These are phyloP conservation scores for Mythimna ferrago DNA, from an alignment of 2,888 invertebrate genomes.

Conservation along the genomic window DNA sequence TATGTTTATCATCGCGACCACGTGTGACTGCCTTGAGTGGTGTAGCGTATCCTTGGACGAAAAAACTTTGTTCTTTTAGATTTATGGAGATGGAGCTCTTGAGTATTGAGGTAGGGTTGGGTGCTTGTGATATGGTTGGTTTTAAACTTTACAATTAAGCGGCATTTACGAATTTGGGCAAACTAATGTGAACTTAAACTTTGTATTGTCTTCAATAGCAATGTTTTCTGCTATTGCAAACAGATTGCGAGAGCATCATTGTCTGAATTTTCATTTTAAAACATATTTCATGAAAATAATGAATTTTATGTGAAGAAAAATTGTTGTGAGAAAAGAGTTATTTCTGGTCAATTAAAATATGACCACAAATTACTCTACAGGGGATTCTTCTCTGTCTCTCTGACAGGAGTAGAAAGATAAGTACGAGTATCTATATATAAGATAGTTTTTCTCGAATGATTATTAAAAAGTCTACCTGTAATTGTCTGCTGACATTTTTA, in stretches of 20 bases:
- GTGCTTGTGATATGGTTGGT: neutral
- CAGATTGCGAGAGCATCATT: neutral
- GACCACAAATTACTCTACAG: no score
- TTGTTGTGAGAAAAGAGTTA: neutral
- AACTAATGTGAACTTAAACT: neutral
- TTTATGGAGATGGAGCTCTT: constrained; percentile 54
- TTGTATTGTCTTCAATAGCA: neutral
- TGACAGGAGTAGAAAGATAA: no score
- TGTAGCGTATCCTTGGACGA: constrained; percentile 13
- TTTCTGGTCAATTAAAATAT: no score
- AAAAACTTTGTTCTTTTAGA: constrained; percentile 49
- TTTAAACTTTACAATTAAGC: neutral
- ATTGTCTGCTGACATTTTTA: no score
- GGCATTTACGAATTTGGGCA: neutral
- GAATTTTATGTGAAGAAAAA: neutral
- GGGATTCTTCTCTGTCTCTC: no score
- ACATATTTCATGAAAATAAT: neutral
- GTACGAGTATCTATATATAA: no score
- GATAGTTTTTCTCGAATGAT: no score
- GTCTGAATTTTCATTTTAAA: neutral
- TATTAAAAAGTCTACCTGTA: no score
- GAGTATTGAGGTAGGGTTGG: constrained; percentile 37
- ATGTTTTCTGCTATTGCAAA: neutral
- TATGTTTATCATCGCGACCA: constrained; percentile 50
- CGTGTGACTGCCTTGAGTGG: constrained; percentile 48